These are phyloP conservation scores for Melipona bicolor DNA, from an alignment of 2,888 invertebrate species.

Conservation along the genomic window DNA sequence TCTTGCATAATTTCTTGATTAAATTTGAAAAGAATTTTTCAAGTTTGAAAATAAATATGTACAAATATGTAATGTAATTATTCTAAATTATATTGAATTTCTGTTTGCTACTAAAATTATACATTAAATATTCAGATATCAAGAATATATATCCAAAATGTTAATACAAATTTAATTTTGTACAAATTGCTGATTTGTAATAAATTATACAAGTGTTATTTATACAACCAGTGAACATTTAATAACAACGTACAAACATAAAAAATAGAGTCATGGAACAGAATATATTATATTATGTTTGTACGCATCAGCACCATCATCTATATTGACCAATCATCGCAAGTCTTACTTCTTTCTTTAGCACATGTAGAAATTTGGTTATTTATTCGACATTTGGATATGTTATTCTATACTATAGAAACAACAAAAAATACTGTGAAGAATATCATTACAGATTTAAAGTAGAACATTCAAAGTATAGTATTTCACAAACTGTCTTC, in stretches of 20 bases:
- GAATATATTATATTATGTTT: constrained; percentile 37
- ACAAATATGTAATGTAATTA: neutral
- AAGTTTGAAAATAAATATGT: too few species aligned
- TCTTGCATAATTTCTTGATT: neutral
- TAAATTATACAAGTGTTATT: constrained; percentile 41
- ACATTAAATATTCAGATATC: neutral
- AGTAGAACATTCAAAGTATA: constrained; percentile 30
- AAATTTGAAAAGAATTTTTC: too few species aligned
- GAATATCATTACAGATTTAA: constrained; percentile 40
- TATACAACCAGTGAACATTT: constrained; percentile 15
- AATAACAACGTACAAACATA: constrained; percentile 40
- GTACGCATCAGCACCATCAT: constrained; percentile 52
- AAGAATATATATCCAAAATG: constrained; percentile 23
- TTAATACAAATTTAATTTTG: constrained; percentile 26
- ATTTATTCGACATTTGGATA: constrained; percentile 30
- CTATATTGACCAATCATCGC: constrained; percentile 16
- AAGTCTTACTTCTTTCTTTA: constrained; percentile 33
- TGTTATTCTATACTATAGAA: constrained; percentile 31
- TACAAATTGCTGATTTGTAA: constrained; percentile 44
- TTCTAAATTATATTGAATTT: neutral
- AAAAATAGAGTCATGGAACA: constrained; percentile 30
- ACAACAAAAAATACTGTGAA: constrained; percentile 60
- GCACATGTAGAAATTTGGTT: constrained; percentile 16
- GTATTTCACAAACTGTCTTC: constrained; percentile 28
- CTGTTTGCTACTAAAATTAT: neutral